phyloP scores from a whole-genome alignment of 1,140 invertebrate species.

The Drosophila gunungcola region DNA sequence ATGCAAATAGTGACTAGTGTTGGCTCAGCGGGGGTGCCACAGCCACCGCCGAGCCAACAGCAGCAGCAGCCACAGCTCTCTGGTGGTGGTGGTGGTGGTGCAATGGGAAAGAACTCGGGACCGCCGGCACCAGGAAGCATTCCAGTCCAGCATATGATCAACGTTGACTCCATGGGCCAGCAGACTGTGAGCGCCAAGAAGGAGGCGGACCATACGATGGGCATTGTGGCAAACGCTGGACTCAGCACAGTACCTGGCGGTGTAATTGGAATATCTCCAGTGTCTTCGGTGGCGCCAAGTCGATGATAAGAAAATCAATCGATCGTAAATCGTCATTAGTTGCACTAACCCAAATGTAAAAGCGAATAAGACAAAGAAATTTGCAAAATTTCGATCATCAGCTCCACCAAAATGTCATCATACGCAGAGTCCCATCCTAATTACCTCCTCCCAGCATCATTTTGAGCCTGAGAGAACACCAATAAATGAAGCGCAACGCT shows the following conservation, averaged over 20 bases:
- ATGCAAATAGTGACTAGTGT: conserved; percentile 63
- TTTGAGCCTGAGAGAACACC: conserved; percentile 51
- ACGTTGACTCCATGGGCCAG: conserved; percentile 62
- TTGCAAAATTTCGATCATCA: conserved; percentile 63
- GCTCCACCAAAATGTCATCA: conserved; percentile 42
- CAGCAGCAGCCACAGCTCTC: conserved; percentile 35
- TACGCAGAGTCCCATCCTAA: conserved; percentile 18
- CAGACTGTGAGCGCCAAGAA: conserved; percentile 57
- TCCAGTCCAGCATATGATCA: conserved; percentile 73
- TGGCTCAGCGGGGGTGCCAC: conserved; percentile 20
- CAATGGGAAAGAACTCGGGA: conserved; percentile 36
- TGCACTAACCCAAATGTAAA: conserved; percentile 25
- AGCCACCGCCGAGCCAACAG: conserved; percentile 24
- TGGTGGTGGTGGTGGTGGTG: conserved; percentile 31
- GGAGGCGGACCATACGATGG: conserved; percentile 56
- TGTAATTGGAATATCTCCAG: conserved; percentile 66
- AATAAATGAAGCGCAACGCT: conserved; percentile 66
- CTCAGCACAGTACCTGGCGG: conserved; percentile 52
- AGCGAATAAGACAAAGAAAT: conserved; percentile 47
- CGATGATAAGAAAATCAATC: conserved; percentile 68
- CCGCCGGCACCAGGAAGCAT: conserved; percentile 51
- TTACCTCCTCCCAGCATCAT: conserved; percentile 29
- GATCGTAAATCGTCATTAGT: no score
- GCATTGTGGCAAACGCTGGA: conserved; percentile 56
- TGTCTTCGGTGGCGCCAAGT: conserved; percentile 66